phyloP scores from a whole-genome alignment of 2,113 vertebrate species.

The Syngnathus scovelli region DNA sequence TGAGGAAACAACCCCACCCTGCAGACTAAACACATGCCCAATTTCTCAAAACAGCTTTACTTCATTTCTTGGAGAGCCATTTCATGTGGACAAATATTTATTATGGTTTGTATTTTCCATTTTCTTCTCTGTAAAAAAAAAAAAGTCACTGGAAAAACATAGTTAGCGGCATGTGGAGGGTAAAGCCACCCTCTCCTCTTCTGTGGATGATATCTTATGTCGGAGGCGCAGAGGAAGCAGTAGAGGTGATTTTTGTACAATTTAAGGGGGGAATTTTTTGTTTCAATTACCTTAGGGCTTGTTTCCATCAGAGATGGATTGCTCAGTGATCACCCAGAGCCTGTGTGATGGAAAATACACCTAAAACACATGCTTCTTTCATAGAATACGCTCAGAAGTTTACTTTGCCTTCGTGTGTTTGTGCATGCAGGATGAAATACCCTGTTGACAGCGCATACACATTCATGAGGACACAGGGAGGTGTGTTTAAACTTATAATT shows the following conservation, averaged over 20 bases:
- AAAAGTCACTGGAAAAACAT: neutral
- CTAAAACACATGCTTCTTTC: slow-evolving; percentile 64
- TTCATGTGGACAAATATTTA: neutral
- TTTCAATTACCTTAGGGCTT: slow-evolving; percentile 27
- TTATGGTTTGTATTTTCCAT: neutral
- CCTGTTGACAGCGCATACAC: slow-evolving; percentile 14
- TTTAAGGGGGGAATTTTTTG: slow-evolving; percentile 14
- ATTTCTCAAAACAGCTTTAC: too few relatives aligned
- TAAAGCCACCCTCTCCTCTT: neutral
- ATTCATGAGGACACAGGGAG: slow-evolving; percentile 9
- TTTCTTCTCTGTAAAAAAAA: neutral
- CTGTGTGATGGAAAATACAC: slow-evolving; percentile 57
- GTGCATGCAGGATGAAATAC: slow-evolving; percentile 20
- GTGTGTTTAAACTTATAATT: slow-evolving; percentile 34
- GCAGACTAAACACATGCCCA: too few relatives aligned
- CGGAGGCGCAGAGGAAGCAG: neutral
- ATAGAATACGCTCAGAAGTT: slow-evolving; percentile 47
- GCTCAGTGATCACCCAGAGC: slow-evolving; percentile 44
- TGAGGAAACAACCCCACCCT: too few relatives aligned
- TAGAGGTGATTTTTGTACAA: slow-evolving; percentile 10
- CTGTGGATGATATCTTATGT: slow-evolving; percentile 6
- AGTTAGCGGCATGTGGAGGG: too few relatives aligned
- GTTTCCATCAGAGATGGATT: slow-evolving; percentile 50
- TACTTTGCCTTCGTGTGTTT: slow-evolving; percentile 35
- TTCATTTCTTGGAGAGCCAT: neutral